Evolutionary conservation across 2,797 vertebrate genomes (phyloP).

Genomic region (Micropoecilia bifurca): DNA sequence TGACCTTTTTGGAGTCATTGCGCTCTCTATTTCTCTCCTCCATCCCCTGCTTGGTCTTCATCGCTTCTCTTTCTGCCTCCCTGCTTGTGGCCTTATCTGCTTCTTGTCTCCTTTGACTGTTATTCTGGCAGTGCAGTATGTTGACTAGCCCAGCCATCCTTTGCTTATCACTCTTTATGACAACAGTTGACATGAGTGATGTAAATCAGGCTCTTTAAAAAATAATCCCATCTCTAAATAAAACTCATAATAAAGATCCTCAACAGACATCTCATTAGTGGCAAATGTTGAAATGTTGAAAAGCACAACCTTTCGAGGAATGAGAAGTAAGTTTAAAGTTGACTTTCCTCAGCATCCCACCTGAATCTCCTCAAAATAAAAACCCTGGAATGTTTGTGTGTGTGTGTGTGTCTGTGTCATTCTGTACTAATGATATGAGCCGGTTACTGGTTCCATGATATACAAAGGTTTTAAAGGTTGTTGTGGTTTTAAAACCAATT

Average conservation of each 20-base stretch:
- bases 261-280: slow-evolving; percentile 27
- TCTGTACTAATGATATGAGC: background rate
- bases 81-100: slow-evolving; percentile 31
- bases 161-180: slow-evolving; percentile 37
- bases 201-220: slow-evolving; percentile 44
- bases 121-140: slow-evolving; percentile 32
- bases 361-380: background rate
- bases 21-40: slow-evolving; percentile 56
- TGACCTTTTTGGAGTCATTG: slow-evolving; percentile 93
- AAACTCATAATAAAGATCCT: slow-evolving; percentile 47
- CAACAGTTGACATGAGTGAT: slow-evolving; percentile 45
- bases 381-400: background rate
- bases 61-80: slow-evolving; percentile 30
- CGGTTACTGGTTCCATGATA: background rate
- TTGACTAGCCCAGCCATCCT: slow-evolving; percentile 25
- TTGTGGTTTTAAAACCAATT: background rate
- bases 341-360: background rate
- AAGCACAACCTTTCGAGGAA: background rate
- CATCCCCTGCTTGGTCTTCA: slow-evolving; percentile 19
- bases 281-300: slow-evolving; percentile 25
- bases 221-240: slow-evolving; percentile 30
- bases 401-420: background rate
- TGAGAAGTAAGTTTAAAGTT: background rate
- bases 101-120: slow-evolving; percentile 33
- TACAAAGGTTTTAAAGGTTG: background rate